A percentile compares a stretch with the other conserved stretches of the same genome.
These are phyloP conservation scores for Keiferia lycopersicella DNA, from an alignment of 2,888 invertebrate species.

Conservation along the genomic window DNA sequence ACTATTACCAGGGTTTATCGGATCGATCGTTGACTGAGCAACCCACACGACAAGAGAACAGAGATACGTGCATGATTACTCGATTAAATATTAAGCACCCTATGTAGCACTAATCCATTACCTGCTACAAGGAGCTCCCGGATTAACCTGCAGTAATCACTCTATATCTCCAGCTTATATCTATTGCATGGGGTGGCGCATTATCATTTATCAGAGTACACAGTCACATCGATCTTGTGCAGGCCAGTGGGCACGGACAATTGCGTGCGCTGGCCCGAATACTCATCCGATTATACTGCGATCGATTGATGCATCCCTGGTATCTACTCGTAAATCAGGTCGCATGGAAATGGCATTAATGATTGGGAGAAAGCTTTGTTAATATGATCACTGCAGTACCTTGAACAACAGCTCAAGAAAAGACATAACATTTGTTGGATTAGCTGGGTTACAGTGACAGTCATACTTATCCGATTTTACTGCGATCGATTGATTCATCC, in stretches of 20 bases:
- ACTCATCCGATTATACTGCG: constrained; percentile 11
- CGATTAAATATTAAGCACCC: too few relatives aligned
- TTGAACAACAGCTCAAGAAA: too few relatives aligned
- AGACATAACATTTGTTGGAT: too few relatives aligned
- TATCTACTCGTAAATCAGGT: constrained; percentile 7
- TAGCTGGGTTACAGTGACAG: too few relatives aligned
- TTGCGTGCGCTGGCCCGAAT: constrained; percentile 19
- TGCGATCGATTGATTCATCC: constrained; percentile 6
- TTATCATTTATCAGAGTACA: constrained; percentile 21
- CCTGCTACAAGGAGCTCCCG: too few relatives aligned
- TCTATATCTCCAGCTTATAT: constrained; percentile 1
- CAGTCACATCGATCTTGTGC: constrained; percentile 18
- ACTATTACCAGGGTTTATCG: too few relatives aligned
- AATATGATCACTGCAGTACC: too few relatives aligned
- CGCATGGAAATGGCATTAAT: background rate
- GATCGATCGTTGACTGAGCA: too few relatives aligned
- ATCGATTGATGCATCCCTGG: constrained; percentile 11
- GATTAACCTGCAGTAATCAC: constrained; percentile 5
- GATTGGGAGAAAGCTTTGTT: constrained; percentile 13
- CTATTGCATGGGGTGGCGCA: constrained; percentile 16
- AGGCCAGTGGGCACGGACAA: constrained; percentile 15
- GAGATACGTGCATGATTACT: too few relatives aligned
- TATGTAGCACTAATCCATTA: too few relatives aligned
- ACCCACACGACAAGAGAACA: too few relatives aligned
- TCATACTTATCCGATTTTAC: background rate